Conservation (phyloP, 2,113 vertebrate species). For the Psilopogon haemacephalus region DNA sequence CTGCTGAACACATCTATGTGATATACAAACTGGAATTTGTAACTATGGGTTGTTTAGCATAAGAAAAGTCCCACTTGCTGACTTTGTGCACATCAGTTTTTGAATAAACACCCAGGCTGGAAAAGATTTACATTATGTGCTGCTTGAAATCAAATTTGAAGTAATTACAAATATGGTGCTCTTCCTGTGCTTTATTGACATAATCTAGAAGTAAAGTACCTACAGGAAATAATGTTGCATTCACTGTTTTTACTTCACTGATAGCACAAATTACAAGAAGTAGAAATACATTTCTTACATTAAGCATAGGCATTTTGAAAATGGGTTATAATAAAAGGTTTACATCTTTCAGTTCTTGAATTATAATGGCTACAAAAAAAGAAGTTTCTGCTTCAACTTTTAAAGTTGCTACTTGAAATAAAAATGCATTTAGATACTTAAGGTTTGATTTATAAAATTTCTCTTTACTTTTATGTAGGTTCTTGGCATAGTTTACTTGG, state of each 20-base stretch:
- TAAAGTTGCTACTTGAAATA: conserved; percentile 30
- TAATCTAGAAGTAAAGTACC: background rate
- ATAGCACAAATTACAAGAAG: background rate
- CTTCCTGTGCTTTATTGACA: background rate
- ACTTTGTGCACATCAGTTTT: background rate
- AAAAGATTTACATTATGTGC: background rate
- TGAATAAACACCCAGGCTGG: background rate
- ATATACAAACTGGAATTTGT: background rate
- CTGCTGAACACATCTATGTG: background rate
- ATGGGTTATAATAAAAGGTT: conserved; percentile 2
- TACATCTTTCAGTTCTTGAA: conserved; percentile 31
- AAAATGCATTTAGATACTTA: conserved; percentile 8
- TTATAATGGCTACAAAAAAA: conserved; percentile 20
- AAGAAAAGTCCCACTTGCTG: background rate
- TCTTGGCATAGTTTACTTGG: background rate
- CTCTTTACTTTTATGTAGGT: conserved; percentile 29
- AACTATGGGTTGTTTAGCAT: background rate
- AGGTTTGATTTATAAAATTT: conserved; percentile 48
- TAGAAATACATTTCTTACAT: background rate
- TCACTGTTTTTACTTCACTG: background rate
- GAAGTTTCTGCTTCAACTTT: background rate
- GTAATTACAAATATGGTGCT: background rate
- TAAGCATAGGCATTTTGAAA: background rate
- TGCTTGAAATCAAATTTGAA: background rate
- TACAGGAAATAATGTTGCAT: background rate